Evolutionary conservation across 2,113 vertebrate genomes (phyloP), one percentile per base, ranked within the genome.

Genomic region (Choloepus hoffmanni): DNA sequence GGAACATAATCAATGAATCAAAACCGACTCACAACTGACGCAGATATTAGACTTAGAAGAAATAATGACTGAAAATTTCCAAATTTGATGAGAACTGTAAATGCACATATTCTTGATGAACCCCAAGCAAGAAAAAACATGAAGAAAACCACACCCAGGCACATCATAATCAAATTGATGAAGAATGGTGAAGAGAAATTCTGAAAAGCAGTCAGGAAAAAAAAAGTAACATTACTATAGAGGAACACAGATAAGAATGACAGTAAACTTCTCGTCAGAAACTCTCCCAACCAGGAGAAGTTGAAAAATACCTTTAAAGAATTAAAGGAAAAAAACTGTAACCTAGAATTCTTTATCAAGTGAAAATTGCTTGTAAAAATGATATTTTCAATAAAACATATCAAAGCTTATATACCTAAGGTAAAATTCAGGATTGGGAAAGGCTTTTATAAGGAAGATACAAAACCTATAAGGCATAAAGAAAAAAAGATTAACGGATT

Each of bases 41-140:
- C 36, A 36, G 36, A 36, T 36, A 36, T 36, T 36, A 36, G 67
- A 62, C 43, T 58, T 81, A 83, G 53, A 83, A 11, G 18, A 62
- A n/a, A 91, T 73, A 73, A 26, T 62, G 53, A 50, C 58, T 18
- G 77, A 1, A 55, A 68, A 72, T 91, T 50, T 72, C 45, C 65
- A 33, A 82, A 91, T 72, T 48, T 91, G 67, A 36, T 82, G 53
- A 82, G 53, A 91, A 82, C 78, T 82, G 36, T 62, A 48, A 83
- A 83, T 43, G 50, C 36, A 86, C 19, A 28, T 50, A 83, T 30
- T 24, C 43, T 24, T 40, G 33, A 76, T 62, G 43, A 77, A 65
- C 33, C 60, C 48, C 18, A 43, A 78, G 62, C 33, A 62, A 72
- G 53, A 83, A 81, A 36, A 36, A 36, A 36, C 36, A 36, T 36